Evolutionary conservation across 30 jellyfish, hydroid and myxozoan genomes (phyloP).

Genomic region (Pelagia noctiluca): DNA sequence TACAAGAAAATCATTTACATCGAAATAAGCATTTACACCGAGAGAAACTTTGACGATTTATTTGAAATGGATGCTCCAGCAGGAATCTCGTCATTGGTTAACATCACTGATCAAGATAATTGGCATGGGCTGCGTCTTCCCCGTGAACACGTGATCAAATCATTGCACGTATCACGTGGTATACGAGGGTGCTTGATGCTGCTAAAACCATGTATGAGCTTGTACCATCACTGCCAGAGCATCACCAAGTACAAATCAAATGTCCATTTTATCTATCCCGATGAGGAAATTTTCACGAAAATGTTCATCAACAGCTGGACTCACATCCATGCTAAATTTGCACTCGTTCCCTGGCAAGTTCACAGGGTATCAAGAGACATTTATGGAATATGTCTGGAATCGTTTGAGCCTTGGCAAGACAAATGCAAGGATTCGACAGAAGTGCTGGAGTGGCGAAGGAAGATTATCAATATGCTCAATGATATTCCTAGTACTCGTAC

Average conservation of each 20-base stretch:
- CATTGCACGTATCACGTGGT: conserved; percentile 68
- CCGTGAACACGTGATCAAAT: conserved; percentile 49
- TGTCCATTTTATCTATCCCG: conserved; percentile 52
- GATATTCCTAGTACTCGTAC: conserved; percentile 21
- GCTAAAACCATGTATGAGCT: conserved; percentile 36
- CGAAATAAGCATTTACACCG: conserved; percentile 21
- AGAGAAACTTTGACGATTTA: conserved; percentile 64
- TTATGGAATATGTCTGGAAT: conserved; percentile 43
- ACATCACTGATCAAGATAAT: conserved; percentile 24
- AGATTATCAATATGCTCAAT: conserved; percentile 33
- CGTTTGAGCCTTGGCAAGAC: conserved; percentile 60
- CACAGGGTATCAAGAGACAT: conserved; percentile 4
- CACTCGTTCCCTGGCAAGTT: conserved; percentile 70
- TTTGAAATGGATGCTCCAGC: conserved; percentile 69
- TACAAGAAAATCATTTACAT: conserved; percentile 50
- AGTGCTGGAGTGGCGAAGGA: conserved; percentile 41
- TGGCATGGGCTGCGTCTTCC: conserved; percentile 54
- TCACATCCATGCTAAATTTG: conserved; percentile 65
- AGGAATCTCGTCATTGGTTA: conserved; percentile 59
- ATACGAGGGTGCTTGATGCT: conserved; percentile 59
- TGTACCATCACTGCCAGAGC: conserved; percentile 37
- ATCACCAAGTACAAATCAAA: background rate
- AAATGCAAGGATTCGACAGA: conserved; percentile 31
- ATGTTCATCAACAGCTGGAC: conserved; percentile 60
- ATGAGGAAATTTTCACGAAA: conserved; percentile 49